phyloP scores from a whole-genome alignment of 2,888 invertebrate genomes.

The Drosophila fungiperda region DNA sequence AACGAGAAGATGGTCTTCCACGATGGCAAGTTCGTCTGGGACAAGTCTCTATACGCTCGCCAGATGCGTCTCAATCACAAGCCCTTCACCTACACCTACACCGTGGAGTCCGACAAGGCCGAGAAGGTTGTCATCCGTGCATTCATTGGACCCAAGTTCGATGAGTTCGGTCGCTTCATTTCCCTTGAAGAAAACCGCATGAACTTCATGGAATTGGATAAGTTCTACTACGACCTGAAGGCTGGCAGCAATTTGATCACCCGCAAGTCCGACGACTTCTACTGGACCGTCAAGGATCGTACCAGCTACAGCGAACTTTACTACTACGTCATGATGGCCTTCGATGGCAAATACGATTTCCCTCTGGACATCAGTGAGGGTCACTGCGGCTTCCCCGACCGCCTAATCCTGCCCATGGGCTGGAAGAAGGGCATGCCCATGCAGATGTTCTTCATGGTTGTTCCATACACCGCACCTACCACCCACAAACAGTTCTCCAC shows the following conservation, averaged over 20 bases:
- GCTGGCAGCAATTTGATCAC: conserved; percentile 85
- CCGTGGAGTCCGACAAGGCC: conserved; percentile 87
- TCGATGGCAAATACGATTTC: conserved; percentile 85
- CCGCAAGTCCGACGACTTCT: conserved; percentile 79
- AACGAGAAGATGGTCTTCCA: conserved; percentile 81
- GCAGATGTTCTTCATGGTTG: conserved; percentile 87
- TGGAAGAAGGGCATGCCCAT: conserved; percentile 88
- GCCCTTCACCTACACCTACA: conserved; percentile 88
- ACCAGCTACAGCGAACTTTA: conserved; percentile 85
- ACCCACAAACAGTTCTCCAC: conserved; percentile 83
- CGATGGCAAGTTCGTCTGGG: conserved; percentile 84
- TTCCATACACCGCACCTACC: conserved; percentile 84
- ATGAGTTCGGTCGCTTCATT: conserved; percentile 85
- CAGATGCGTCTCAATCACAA: conserved; percentile 90
- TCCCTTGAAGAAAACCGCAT: conserved; percentile 87
- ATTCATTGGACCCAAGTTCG: conserved; percentile 90
- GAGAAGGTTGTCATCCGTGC: conserved; percentile 87
- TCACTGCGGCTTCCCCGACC: conserved; percentile 88
- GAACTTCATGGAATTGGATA: conserved; percentile 89
- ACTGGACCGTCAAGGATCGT: conserved; percentile 87
- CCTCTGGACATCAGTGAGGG: conserved; percentile 85
- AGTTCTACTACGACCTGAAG: conserved; percentile 87
- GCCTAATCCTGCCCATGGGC: conserved; percentile 89
- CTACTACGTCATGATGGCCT: conserved; percentile 85
- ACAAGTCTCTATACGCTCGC: conserved; percentile 86